Percentiles rank a stretch among this genome's conserved stretches.
phyloP scores from a whole-genome alignment of 2,888 invertebrate species.

The Pedicia rivosa region DNA sequence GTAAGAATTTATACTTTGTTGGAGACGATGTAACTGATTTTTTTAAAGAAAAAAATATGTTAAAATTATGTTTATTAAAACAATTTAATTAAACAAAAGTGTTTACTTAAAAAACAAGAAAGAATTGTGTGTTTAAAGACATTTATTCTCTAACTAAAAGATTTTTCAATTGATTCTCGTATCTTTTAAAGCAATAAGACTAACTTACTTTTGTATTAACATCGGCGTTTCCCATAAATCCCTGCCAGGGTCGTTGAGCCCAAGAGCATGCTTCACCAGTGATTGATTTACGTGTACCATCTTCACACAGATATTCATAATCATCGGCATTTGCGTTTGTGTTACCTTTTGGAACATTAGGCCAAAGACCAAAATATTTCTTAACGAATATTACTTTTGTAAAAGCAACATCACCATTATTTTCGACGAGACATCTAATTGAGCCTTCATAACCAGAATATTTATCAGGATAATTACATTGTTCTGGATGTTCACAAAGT shows the following conservation, averaged over 20 bases:
- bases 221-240: slow-evolving; percentile 51
- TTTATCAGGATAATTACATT: slow-evolving; percentile 67
- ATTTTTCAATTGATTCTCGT: too few relatives aligned
- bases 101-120: too few relatives aligned
- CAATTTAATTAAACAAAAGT: background rate
- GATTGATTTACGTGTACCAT: slow-evolving; percentile 53
- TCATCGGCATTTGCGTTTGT: slow-evolving; percentile 44
- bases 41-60: background rate
- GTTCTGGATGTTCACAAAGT: slow-evolving; percentile 57
- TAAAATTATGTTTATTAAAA: too few relatives aligned
- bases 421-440: slow-evolving; percentile 61
- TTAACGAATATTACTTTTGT: slow-evolving; percentile 67
- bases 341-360: slow-evolving; percentile 39
- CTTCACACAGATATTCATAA: slow-evolving; percentile 63
- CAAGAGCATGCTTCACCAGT: slow-evolving; percentile 55
- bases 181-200: too few relatives aligned
- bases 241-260: slow-evolving; percentile 79
- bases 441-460: slow-evolving; percentile 81
- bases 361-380: slow-evolving; percentile 56
- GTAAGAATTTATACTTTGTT: slow-evolving; percentile 25
- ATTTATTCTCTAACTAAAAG: too few relatives aligned
- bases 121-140: too few relatives aligned
- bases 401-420: slow-evolving; percentile 73
- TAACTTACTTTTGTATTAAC: slow-evolving; percentile 27
- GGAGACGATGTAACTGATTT: slow-evolving; percentile 18